phyloP scores from a whole-genome alignment of 2,797 vertebrate species.

The Halcyon leucocephala region DNA sequence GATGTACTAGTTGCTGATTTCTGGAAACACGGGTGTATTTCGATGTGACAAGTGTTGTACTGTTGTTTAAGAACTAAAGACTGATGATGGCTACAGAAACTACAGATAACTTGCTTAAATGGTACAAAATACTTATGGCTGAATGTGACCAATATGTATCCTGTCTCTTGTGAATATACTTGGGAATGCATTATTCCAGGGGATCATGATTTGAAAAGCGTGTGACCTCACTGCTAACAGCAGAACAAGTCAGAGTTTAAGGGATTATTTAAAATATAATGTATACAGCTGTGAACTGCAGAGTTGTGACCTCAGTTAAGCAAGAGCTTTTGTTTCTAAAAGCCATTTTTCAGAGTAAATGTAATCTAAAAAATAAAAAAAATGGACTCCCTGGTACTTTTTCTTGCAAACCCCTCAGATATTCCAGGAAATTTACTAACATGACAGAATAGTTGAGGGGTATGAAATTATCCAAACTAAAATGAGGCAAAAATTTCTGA shows the following conservation, averaged over 20 bases:
- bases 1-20: neutral
- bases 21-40: neutral
- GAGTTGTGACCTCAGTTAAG: neutral
- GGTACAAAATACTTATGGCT: neutral
- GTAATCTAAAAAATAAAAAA: neutral
- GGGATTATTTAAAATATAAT: neutral
- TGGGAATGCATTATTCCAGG: neutral
- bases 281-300: neutral
- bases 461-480: neutral
- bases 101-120: neutral
- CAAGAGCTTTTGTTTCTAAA: neutral
- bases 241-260: neutral
- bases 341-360: neutral
- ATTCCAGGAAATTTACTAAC: neutral
- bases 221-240: rapidly evolving
- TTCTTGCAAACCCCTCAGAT: rapidly evolving
- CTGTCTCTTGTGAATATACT: neutral
- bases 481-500: neutral
- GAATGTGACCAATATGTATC: neutral
- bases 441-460: neutral
- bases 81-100: neutral
- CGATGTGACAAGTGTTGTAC: neutral
- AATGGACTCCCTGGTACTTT: neutral
- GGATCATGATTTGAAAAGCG: neutral
- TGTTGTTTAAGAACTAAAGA: neutral